Conservation (phyloP, 2,113 vertebrate species). For the Silurus asotus region DNA sequence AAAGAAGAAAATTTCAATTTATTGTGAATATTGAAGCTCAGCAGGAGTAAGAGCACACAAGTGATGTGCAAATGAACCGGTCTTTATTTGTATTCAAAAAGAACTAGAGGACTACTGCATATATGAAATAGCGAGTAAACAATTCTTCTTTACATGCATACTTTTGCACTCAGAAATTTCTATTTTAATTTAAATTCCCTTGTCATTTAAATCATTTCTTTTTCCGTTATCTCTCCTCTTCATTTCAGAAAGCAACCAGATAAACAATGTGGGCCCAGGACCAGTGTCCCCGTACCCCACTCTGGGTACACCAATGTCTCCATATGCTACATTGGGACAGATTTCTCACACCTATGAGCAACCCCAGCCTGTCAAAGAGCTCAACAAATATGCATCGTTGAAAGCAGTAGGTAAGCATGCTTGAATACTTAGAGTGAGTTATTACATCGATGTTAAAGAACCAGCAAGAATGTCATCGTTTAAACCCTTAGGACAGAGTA, state of each 20-base stretch:
- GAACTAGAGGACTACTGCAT: neutral
- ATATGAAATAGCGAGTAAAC: neutral
- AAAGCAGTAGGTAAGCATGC: slow-evolving; percentile 92
- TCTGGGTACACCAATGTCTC: slow-evolving; percentile 72
- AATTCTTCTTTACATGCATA: neutral
- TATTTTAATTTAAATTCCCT: neutral
- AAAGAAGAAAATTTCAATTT: neutral
- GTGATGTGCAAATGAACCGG: too few relatives aligned
- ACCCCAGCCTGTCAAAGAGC: slow-evolving; percentile 84
- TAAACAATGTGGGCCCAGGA: slow-evolving; percentile 91
- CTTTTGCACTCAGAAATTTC: neutral
- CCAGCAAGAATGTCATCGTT: neutral
- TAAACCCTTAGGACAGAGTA: neutral
- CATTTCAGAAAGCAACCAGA: slow-evolving; percentile 85
- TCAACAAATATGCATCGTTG: slow-evolving; percentile 96
- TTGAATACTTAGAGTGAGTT: neutral
- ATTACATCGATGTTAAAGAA: neutral
- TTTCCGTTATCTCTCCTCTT: slow-evolving; percentile 25
- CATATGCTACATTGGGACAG: slow-evolving; percentile 83
- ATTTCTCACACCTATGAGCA: slow-evolving; percentile 91
- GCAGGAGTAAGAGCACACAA: too few relatives aligned
- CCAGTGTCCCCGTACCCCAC: slow-evolving; percentile 76
- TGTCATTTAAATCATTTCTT: neutral
- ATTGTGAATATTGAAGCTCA: too few relatives aligned
- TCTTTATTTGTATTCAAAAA: too few relatives aligned